These are phyloP conservation scores for Macaca mulatta DNA, from an alignment of 2,113 vertebrate species.

Conservation along the genomic window DNA sequence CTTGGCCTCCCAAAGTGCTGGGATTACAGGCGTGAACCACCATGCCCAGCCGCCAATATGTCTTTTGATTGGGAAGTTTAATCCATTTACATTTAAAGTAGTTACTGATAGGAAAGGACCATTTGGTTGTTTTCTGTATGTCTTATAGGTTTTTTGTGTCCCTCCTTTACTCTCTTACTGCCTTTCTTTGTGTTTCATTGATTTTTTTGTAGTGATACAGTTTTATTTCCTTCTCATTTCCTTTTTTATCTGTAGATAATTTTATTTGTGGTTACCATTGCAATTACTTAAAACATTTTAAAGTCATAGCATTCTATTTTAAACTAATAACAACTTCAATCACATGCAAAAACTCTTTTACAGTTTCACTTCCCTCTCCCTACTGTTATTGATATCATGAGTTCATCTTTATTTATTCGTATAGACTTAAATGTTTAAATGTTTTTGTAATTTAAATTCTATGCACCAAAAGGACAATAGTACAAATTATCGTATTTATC, in stretches of 20 bases:
- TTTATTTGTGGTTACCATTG: neutral
- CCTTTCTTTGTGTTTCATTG: neutral
- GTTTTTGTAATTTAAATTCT: neutral
- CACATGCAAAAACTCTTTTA: neutral
- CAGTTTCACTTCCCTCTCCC: neutral
- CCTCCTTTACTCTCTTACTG: neutral
- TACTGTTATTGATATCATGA: neutral
- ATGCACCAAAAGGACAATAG: neutral
- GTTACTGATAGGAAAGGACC: neutral
- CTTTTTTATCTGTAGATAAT: neutral
- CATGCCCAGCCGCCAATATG: neutral
- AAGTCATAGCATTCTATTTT: neutral
- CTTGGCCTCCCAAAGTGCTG: too few relatives aligned
- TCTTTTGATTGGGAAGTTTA: neutral
- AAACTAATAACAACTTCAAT: neutral
- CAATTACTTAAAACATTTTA: neutral
- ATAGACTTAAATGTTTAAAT: neutral
- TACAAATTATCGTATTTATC: neutral
- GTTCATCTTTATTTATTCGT: neutral
- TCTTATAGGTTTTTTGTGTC: neutral
- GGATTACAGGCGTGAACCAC: too few relatives aligned
- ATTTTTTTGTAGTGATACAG: neutral
- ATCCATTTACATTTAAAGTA: neutral
- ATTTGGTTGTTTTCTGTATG: neutral
- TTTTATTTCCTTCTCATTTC: neutral